phyloP scores from a whole-genome alignment of 2,888 invertebrate genomes.

The Nowickia ferox region DNA sequence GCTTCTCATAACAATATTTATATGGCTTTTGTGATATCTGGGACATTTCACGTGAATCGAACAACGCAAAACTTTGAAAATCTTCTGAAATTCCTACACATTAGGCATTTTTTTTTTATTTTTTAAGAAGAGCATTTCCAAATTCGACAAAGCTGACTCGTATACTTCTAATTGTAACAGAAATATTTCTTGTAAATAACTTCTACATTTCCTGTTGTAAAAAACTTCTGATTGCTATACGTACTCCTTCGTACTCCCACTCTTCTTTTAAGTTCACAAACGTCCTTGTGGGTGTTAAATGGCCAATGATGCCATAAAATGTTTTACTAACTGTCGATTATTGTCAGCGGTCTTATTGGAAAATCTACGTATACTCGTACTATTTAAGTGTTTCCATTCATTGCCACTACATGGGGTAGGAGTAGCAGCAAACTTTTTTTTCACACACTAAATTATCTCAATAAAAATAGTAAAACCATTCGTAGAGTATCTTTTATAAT shows the following conservation, averaged over 20 bases:
- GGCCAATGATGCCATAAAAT: conserved; percentile 74
- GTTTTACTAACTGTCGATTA: conserved; percentile 72
- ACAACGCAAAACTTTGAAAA: too few species aligned
- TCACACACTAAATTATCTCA: conserved; percentile 17
- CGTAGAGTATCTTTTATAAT: conserved; percentile 23
- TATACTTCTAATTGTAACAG: not conserved
- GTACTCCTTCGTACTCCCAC: not conserved
- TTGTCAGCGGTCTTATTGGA: conserved; percentile 49
- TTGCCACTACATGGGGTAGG: conserved; percentile 8
- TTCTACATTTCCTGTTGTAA: not conserved
- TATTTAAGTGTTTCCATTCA: conserved; percentile 15
- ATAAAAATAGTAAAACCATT: not conserved
- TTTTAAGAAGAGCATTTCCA: not conserved
- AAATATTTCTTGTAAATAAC: not conserved
- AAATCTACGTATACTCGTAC: conserved; percentile 19
- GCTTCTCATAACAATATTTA: too few species aligned
- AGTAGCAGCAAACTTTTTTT: conserved; percentile 26
- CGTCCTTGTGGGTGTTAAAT: conserved; percentile 72
- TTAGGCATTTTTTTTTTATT: too few species aligned
- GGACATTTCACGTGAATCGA: too few species aligned
- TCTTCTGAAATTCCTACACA: too few species aligned
- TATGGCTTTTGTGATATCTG: too few species aligned
- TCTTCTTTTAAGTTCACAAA: conserved; percentile 29
- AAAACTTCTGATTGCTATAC: conserved; percentile 26
- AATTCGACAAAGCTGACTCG: not conserved